Percentiles rank a stretch among this genome's conserved stretches.
These are phyloP conservation scores for Lamellibrachia luymesi DNA, from an alignment of 1,140 invertebrate genomes.

Conservation along the genomic window DNA sequence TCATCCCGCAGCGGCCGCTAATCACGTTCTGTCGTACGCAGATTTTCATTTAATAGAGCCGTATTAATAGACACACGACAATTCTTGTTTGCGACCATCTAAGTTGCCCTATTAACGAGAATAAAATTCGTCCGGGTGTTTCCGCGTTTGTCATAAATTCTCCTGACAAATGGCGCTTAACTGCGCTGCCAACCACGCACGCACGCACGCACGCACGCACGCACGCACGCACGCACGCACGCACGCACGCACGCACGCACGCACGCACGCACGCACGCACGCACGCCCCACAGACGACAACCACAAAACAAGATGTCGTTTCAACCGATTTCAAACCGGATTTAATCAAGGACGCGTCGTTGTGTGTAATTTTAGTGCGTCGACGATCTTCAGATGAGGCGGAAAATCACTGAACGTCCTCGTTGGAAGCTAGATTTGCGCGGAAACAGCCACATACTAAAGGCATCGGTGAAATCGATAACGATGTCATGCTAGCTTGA, in stretches of 20 bases:
- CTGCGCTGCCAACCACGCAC: too few relatives aligned
- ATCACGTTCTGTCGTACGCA: background rate
- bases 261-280: too few relatives aligned
- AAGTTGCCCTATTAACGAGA: background rate
- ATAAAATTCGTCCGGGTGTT: background rate
- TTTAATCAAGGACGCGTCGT: background rate
- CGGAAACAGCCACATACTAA: background rate
- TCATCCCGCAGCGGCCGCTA: background rate
- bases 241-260: too few relatives aligned
- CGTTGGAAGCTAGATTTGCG: background rate
- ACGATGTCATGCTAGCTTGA: background rate
- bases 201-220: too few relatives aligned
- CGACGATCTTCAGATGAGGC: background rate
- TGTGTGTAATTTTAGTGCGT: background rate
- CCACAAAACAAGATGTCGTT: background rate
- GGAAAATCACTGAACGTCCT: background rate
- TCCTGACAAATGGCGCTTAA: background rate
- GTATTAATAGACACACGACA: background rate
- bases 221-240: too few relatives aligned
- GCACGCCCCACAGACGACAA: too few relatives aligned
- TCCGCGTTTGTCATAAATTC: background rate
- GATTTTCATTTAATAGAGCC: slow-evolving; percentile 5
- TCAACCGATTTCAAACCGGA: background rate
- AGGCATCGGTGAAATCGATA: background rate
- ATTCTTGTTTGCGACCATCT: background rate